Conservation (phyloP, 2,888 invertebrate genomes). For the Mantis religiosa region DNA sequence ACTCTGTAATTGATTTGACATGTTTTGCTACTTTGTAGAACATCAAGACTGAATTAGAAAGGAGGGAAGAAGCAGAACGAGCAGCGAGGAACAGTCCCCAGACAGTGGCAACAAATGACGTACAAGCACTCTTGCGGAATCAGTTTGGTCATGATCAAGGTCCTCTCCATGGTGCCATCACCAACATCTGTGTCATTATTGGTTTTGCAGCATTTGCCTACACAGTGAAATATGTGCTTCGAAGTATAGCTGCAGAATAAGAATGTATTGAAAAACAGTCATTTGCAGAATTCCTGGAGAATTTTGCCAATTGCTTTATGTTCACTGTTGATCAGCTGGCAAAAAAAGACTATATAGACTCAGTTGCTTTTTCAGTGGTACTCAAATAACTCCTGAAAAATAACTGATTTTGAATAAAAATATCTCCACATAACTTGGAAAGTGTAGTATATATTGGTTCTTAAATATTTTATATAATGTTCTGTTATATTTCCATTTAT, state of each 20-base stretch:
- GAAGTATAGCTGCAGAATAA: conserved; percentile 64
- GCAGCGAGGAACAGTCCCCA: conserved; percentile 42
- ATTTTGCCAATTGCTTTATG: background rate
- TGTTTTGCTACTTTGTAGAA: conserved; percentile 37
- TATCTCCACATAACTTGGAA: background rate
- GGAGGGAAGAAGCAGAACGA: conserved; percentile 48
- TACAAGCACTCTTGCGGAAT: conserved; percentile 29
- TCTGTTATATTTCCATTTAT: background rate
- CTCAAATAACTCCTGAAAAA: background rate
- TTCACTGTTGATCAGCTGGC: background rate
- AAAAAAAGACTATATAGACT: background rate
- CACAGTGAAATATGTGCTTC: conserved; percentile 87
- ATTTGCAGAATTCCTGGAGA: background rate
- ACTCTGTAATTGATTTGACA: background rate
- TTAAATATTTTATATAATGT: background rate
- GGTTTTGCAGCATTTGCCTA: conserved; percentile 90
- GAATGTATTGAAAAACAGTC: background rate
- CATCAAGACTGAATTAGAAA: conserved; percentile 48
- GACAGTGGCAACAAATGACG: conserved; percentile 35
- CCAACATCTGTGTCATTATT: conserved; percentile 82
- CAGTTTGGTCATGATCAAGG: conserved; percentile 48
- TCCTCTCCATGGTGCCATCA: conserved; percentile 72
- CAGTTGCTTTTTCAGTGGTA: background rate
- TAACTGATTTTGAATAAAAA: background rate
- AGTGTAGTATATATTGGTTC: background rate